Percentiles rank a stretch among this genome's conserved stretches.
Conservation (phyloP, 30 jellyfish, hydroid and myxozoan genomes). For the Sanderia malayensis region DNA sequence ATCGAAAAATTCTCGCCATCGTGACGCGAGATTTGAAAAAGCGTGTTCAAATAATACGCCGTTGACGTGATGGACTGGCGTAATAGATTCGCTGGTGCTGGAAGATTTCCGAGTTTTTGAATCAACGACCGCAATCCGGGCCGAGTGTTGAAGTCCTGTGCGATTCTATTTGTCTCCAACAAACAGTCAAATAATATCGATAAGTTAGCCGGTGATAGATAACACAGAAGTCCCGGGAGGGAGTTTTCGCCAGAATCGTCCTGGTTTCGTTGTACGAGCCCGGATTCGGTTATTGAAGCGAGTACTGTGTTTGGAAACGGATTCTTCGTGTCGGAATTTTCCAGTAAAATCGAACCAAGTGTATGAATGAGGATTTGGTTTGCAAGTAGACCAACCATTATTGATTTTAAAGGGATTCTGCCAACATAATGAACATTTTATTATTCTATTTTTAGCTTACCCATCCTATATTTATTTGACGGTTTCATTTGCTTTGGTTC, state of each 20-base stretch:
- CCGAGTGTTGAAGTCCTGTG: slow-evolving; percentile 86
- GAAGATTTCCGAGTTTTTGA: slow-evolving; percentile 80
- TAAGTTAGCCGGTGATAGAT: slow-evolving; percentile 90
- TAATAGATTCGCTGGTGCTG: slow-evolving; percentile 86
- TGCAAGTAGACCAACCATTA: slow-evolving; percentile 89
- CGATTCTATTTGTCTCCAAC: slow-evolving; percentile 76
- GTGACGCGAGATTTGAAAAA: slow-evolving; percentile 92
- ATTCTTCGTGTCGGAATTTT: slow-evolving; percentile 84
- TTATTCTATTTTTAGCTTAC: too few species aligned
- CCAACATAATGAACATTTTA: too few species aligned
- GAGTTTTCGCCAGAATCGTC: slow-evolving; percentile 84
- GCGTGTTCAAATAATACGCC: slow-evolving; percentile 90
- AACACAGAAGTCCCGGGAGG: slow-evolving; percentile 89
- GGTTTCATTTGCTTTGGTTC: too few species aligned
- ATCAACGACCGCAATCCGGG: slow-evolving; percentile 92
- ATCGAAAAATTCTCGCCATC: slow-evolving; percentile 95
- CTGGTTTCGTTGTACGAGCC: slow-evolving; percentile 79
- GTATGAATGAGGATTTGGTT: slow-evolving; percentile 89
- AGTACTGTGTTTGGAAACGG: slow-evolving; percentile 67
- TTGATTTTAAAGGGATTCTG: slow-evolving; percentile 84
- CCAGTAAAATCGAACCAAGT: slow-evolving; percentile 91
- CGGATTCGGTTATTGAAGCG: slow-evolving; percentile 88
- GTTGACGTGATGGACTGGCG: slow-evolving; percentile 93
- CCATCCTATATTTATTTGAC: too few species aligned
- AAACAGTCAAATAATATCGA: slow-evolving; percentile 89